Percentiles rank a stretch among this genome's conserved stretches.
These are phyloP conservation scores for Aproaerema taeniolella DNA, from an alignment of 2,888 invertebrate genomes.

Conservation along the genomic window DNA sequence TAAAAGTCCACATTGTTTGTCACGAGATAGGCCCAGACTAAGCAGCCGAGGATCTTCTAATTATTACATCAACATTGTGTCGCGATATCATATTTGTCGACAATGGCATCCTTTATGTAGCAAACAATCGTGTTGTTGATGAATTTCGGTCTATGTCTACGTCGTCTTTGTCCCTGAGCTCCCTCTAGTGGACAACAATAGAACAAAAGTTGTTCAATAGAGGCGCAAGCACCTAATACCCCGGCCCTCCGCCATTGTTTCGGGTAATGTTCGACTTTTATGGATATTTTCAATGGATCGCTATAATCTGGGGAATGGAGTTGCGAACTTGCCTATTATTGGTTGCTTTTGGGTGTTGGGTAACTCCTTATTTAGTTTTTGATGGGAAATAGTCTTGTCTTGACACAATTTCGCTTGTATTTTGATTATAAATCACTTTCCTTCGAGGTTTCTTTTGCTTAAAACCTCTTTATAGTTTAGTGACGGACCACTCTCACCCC, in stretches of 20 bases:
- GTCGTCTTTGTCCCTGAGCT: conserved; percentile 65
- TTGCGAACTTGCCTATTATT: conserved; percentile 56
- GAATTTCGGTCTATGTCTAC: conserved; percentile 76
- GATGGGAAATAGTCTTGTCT: no score
- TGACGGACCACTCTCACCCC: no score
- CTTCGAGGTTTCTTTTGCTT: no score
- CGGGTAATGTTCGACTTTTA: conserved; percentile 77
- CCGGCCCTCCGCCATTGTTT: conserved; percentile 73
- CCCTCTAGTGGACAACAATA: conserved; percentile 75
- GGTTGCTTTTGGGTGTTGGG: no score
- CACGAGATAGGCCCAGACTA: no score
- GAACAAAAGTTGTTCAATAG: conserved; percentile 77
- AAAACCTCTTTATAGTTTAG: no score
- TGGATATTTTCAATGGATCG: conserved; percentile 77
- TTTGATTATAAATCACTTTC: no score
- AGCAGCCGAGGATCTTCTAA: no score
- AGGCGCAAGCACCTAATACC: conserved; percentile 74
- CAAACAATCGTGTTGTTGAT: conserved; percentile 77
- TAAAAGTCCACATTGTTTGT: no score
- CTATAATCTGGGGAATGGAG: conserved; percentile 70
- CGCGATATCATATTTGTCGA: conserved; percentile 75
- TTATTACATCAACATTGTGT: conserved; percentile 71
- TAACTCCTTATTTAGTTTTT: no score
- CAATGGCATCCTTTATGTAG: conserved; percentile 75
- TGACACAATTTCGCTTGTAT: no score